Evolutionary conservation across 23 tunicate genomes (phyloP).

Genomic region (Oikopleura vanhoeffeni): DNA sequence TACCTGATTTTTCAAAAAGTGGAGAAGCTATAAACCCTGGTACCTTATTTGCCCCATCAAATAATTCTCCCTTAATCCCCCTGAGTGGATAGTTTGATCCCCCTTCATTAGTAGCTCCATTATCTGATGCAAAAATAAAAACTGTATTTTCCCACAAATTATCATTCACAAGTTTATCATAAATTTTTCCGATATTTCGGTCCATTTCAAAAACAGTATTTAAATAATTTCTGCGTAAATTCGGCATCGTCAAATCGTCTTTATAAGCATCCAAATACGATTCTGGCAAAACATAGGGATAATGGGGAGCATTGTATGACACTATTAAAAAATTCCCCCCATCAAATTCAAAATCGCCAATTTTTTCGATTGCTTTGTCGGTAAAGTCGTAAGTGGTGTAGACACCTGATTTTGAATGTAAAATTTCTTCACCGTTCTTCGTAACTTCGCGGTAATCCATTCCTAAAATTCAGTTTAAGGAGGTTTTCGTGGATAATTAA

Average conservation of each 20-base stretch:
- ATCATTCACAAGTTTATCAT: not conserved
- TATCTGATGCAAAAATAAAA: not conserved
- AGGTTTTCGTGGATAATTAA: too few relatives aligned
- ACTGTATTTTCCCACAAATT: not conserved
- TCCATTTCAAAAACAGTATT: not conserved
- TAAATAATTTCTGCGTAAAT: not conserved
- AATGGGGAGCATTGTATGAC: slow-evolving; percentile 43
- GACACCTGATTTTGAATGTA: not conserved
- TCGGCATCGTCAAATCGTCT: not conserved
- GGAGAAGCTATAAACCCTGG: slow-evolving; percentile 11
- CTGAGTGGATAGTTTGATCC: slow-evolving; percentile 3
- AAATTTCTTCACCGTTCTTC: not conserved
- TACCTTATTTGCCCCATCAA: not conserved
- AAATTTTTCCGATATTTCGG: not conserved
- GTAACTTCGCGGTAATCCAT: not conserved
- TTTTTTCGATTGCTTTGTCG: slow-evolving; percentile 24
- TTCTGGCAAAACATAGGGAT: slow-evolving; percentile 14
- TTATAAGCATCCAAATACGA: not conserved
- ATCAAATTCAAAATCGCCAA: slow-evolving; percentile 15
- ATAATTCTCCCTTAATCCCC: not conserved
- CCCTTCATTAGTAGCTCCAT: not conserved
- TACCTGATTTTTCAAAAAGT: not conserved
- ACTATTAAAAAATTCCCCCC: slow-evolving; percentile 23
- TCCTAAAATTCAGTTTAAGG: too few relatives aligned
- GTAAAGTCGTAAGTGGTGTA: slow-evolving; percentile 33